These are phyloP conservation scores for Poecilia wingei DNA, from an alignment of 2,797 vertebrate genomes.

Conservation along the genomic window DNA sequence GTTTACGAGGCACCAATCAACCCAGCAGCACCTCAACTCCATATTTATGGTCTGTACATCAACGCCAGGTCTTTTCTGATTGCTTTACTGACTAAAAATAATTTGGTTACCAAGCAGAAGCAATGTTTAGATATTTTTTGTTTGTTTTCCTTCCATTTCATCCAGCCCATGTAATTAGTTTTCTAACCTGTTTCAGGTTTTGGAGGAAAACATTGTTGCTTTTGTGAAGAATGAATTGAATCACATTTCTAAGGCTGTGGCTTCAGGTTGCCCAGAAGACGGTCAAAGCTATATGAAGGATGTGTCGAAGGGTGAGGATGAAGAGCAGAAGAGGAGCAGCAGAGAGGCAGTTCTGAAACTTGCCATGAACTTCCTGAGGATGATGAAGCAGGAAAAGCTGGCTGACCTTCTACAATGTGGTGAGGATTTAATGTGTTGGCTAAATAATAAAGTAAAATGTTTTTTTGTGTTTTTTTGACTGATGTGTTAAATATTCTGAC, in stretches of 20 bases:
- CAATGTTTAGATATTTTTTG: background rate
- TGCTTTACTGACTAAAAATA: background rate
- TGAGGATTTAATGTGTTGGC: background rate
- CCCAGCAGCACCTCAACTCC: background rate
- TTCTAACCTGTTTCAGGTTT: conserved; percentile 1
- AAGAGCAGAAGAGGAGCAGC: background rate
- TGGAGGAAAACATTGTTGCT: background rate
- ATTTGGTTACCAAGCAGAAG: background rate
- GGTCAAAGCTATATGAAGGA: background rate
- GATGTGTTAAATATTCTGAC: background rate
- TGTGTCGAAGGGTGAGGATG: background rate
- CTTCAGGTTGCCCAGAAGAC: background rate
- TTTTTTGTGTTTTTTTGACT: background rate
- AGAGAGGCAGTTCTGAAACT: conserved; percentile 10
- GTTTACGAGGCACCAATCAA: background rate
- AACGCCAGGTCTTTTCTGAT: background rate
- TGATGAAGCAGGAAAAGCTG: background rate
- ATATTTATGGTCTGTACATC: background rate
- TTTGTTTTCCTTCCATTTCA: background rate
- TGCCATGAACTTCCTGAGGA: background rate
- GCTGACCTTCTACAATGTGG: background rate
- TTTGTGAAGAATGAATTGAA: conserved; percentile 5
- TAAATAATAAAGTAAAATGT: background rate
- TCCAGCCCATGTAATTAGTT: background rate
- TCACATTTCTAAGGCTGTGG: background rate